phyloP scores from a whole-genome alignment of 2,113 vertebrate species.

The Tringa solitaria region DNA sequence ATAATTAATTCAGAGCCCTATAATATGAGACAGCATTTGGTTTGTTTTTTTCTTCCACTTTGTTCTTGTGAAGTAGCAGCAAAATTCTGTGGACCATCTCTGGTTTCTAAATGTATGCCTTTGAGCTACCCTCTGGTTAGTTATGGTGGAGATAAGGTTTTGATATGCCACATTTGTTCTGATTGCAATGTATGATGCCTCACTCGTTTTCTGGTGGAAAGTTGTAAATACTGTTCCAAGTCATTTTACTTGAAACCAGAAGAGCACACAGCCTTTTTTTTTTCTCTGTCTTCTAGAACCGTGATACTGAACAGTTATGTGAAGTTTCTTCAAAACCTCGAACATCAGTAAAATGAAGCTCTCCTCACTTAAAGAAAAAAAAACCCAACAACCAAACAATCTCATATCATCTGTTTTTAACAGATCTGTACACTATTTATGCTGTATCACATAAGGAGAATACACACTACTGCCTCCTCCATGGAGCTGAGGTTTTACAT shows the following conservation, averaged over 20 bases:
- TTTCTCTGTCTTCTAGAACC: background rate
- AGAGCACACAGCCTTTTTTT: background rate
- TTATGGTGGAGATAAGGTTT: background rate
- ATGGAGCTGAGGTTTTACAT: background rate
- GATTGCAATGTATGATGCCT: background rate
- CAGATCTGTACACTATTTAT: background rate
- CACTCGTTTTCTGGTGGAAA: background rate
- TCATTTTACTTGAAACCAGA: background rate
- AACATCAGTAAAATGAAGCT: background rate
- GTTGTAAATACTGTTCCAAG: background rate
- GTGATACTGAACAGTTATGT: background rate
- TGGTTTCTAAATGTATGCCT: background rate
- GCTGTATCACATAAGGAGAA: background rate
- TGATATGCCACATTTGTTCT: background rate
- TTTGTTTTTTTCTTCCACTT: background rate
- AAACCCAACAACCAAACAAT: background rate
- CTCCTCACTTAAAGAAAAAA: background rate
- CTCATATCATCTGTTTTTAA: background rate
- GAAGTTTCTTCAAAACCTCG: background rate
- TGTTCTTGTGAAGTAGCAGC: background rate
- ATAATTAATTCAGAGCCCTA: background rate
- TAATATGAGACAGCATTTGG: accelerated
- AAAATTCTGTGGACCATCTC: background rate
- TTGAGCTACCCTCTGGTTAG: background rate
- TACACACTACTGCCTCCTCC: background rate